Evolutionary conservation across 2,888 invertebrate genomes (phyloP).

Genomic region (Pachliopta kotzebuea): DNA sequence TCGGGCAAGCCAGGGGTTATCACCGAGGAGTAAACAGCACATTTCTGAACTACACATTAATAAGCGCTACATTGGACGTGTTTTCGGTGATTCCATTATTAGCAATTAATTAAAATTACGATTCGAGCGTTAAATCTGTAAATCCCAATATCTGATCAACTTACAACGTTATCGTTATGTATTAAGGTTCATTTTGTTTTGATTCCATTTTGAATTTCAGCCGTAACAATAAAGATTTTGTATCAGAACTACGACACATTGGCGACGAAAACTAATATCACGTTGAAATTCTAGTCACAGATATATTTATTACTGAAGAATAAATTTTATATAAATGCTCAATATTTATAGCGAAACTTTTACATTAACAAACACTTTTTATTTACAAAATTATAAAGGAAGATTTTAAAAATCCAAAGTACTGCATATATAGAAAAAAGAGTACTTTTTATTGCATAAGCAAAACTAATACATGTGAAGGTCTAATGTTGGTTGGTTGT

Average conservation of each 20-base stretch:
- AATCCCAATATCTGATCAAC: neutral
- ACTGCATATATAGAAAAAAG: neutral
- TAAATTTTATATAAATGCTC: neutral
- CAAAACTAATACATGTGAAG: no score
- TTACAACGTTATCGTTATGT: neutral
- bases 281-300: neutral
- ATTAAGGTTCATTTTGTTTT: neutral
- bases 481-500: no score
- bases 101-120: slow-evolving; percentile 29
- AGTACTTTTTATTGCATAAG: no score
- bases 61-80: slow-evolving; percentile 34
- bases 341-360: neutral
- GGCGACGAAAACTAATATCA: slow-evolving; percentile 3
- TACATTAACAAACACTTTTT: neutral
- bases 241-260: neutral
- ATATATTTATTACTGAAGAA: neutral
- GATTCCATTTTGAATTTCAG: neutral
- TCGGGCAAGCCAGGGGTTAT: slow-evolving; percentile 46
- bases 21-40: slow-evolving; percentile 46
- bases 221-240: slow-evolving; percentile 15
- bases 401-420: no score
- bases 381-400: neutral
- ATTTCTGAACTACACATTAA: slow-evolving; percentile 34
- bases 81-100: slow-evolving; percentile 44
- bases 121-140: slow-evolving; percentile 28